Evolutionary conservation across 2,797 vertebrate genomes (phyloP).

Genomic region (Cygnus olor): DNA sequence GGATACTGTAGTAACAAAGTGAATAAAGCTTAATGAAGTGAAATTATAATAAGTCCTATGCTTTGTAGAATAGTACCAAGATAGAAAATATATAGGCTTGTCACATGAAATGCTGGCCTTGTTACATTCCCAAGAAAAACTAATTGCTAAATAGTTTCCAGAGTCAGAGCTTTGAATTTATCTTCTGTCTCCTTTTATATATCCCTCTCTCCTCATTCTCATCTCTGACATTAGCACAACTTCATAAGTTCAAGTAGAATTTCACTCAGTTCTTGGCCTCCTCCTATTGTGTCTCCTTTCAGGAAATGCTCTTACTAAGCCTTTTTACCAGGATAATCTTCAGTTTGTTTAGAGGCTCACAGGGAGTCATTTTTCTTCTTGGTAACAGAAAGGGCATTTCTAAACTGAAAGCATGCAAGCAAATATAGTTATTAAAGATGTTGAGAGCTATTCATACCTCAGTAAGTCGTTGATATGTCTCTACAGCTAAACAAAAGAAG

Average conservation of each 20-base stretch:
- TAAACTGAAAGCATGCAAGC: neutral
- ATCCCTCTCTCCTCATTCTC: neutral
- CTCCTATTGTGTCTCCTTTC: neutral
- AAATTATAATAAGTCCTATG: conserved; percentile 23
- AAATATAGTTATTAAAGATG: neutral
- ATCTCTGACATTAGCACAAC: neutral
- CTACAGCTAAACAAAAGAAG: neutral
- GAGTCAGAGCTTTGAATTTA: neutral
- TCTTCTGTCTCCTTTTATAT: neutral
- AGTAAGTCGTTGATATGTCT: neutral
- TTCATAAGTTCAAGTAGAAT: neutral
- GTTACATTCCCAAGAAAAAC: neutral
- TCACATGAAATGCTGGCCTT: neutral
- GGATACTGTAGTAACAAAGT: neutral
- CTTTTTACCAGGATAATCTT: neutral
- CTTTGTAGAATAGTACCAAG: neutral
- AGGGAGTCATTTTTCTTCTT: neutral
- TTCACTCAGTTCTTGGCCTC: neutral
- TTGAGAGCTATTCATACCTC: neutral
- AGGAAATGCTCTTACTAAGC: neutral
- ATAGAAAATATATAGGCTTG: conserved; percentile 1
- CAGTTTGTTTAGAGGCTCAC: neutral
- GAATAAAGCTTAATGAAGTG: conserved; percentile 15
- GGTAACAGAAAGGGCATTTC: neutral
- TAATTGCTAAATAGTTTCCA: neutral